Conservation (phyloP, 1,140 invertebrate genomes). For the Diorhabda sublineata region DNA sequence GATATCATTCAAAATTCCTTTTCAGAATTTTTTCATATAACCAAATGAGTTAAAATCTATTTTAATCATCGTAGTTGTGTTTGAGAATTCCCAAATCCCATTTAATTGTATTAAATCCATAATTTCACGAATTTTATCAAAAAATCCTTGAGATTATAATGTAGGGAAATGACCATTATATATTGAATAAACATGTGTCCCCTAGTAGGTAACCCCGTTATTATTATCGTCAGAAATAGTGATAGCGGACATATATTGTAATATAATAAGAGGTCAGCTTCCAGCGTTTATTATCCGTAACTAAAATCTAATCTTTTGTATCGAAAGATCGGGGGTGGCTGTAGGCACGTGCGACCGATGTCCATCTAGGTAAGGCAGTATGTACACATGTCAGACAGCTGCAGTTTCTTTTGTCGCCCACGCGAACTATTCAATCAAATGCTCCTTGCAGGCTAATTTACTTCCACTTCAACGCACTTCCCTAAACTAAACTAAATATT, state of each 20-base stretch:
- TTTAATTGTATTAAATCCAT: no score
- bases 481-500: constrained; percentile 38
- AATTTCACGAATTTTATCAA: no score
- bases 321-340: constrained; percentile 37
- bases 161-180: no score
- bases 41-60: no score
- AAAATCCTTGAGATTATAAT: no score
- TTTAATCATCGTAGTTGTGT: no score
- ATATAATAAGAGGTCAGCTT: constrained; percentile 24
- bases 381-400: constrained; percentile 40
- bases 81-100: no score
- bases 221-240: neutral
- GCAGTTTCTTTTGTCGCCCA: constrained; percentile 42
- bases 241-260: constrained; percentile 5
- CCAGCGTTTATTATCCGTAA: constrained; percentile 41
- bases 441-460: constrained; percentile 39
- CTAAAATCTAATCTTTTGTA: constrained; percentile 41
- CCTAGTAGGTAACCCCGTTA: neutral
- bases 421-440: constrained; percentile 28
- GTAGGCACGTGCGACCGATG: constrained; percentile 31
- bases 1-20: no score
- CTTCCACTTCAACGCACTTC: constrained; percentile 35
- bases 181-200: no score
- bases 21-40: no score
- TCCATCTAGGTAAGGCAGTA: constrained; percentile 33